These are phyloP conservation scores for Drosophila conformis DNA, from an alignment of 2,888 invertebrate genomes.

Conservation along the genomic window DNA sequence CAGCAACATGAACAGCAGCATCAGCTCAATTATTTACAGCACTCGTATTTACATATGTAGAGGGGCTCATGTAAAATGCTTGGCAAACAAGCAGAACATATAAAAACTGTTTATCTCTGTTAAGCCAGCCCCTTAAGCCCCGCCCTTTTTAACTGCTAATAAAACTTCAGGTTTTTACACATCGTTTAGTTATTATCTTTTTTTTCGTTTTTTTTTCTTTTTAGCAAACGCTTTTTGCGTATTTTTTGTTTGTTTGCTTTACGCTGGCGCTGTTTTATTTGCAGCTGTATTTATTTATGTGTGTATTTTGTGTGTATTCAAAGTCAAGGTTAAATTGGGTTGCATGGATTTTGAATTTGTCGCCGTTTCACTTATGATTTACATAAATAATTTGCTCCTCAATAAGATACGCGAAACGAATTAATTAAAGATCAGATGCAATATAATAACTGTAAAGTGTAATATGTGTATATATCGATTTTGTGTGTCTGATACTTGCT, in stretches of 20 bases:
- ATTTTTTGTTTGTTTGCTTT: constrained; percentile 51
- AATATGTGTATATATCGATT: constrained; percentile 26
- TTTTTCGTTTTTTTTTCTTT: constrained; percentile 3
- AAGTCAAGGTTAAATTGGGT: constrained; percentile 73
- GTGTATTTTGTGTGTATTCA: constrained; percentile 57
- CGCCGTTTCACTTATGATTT: constrained; percentile 33
- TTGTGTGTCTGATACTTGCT: constrained; percentile 73
- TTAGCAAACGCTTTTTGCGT: constrained; percentile 33
- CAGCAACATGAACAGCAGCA: not conserved
- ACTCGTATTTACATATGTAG: constrained; percentile 58
- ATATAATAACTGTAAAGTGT: constrained; percentile 22
- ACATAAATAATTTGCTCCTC: constrained; percentile 39
- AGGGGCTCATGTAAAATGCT: constrained; percentile 65
- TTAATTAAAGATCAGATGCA: constrained; percentile 17
- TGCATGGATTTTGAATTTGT: constrained; percentile 23
- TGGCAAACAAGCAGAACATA: constrained; percentile 49
- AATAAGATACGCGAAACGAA: constrained; percentile 28
- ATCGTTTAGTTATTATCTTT: constrained; percentile 35
- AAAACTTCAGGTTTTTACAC: constrained; percentile 55
- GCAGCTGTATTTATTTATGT: not conserved
- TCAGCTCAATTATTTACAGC: constrained; percentile 20
- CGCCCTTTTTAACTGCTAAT: constrained; percentile 4
- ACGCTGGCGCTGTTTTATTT: constrained; percentile 36
- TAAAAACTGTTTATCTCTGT: constrained; percentile 48
- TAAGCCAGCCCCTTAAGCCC: constrained; percentile 14